A percentile compares a stretch with the other conserved stretches of the same genome.
These are phyloP conservation scores for Aspidiotus destructor DNA, from an alignment of 2,888 invertebrate species.

Conservation along the genomic window DNA sequence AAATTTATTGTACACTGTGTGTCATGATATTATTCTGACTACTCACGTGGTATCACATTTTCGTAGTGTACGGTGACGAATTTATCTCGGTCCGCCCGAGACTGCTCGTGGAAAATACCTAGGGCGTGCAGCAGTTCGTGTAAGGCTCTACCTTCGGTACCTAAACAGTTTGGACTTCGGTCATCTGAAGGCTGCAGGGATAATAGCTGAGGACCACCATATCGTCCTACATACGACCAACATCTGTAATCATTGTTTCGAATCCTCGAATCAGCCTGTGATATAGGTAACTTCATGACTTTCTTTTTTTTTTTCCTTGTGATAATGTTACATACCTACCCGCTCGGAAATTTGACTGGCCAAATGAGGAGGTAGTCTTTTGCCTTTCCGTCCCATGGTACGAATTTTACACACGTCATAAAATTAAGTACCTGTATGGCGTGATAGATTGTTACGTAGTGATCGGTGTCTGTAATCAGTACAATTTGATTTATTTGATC, in stretches of 20 bases:
- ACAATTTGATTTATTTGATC: background rate
- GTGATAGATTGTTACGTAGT: constrained; percentile 50
- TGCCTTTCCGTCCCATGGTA: constrained; percentile 54
- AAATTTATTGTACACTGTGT: background rate
- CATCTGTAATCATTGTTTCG: constrained; percentile 45
- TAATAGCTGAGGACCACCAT: constrained; percentile 63
- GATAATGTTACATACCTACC: constrained; percentile 39
- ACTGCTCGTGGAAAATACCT: constrained; percentile 75
- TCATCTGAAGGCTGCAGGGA: constrained; percentile 56
- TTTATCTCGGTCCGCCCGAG: constrained; percentile 60
- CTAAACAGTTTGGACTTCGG: constrained; percentile 54
- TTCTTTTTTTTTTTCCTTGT: background rate
- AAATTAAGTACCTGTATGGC: constrained; percentile 53
- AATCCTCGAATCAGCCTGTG: too few species aligned
- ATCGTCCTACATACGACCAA: constrained; percentile 65
- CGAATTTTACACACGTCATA: constrained; percentile 55
- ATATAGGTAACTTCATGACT: too few species aligned
- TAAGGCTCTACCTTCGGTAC: constrained; percentile 60
- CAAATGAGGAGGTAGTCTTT: constrained; percentile 56
- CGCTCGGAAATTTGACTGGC: constrained; percentile 55
- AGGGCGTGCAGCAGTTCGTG: constrained; percentile 72
- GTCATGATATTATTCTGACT: background rate
- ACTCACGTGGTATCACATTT: constrained; percentile 54
- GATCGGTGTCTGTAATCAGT: constrained; percentile 46
- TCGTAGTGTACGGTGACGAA: constrained; percentile 59